Evolutionary conservation across 30 jellyfish, hydroid and myxozoan species (phyloP).

Genomic region (Cassiopea xamachana): DNA sequence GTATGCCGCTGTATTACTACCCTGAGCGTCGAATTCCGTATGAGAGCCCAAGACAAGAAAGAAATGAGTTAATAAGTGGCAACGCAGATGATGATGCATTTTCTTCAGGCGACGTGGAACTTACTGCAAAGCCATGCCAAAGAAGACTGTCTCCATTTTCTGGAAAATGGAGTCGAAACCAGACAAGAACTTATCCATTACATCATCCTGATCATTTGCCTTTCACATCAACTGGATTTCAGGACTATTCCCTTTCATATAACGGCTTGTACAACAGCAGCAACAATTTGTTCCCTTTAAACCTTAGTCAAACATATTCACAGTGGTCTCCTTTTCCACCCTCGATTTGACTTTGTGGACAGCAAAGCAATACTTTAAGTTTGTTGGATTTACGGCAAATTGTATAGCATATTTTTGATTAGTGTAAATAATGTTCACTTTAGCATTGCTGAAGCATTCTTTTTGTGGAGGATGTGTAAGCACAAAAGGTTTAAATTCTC

Average conservation of each 20-base stretch:
- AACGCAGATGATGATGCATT: not conserved
- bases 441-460: too few relatives aligned
- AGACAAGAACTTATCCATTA: constrained; percentile 5
- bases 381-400: too few relatives aligned
- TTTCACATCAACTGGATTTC: not conserved
- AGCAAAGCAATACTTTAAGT: not conserved
- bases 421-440: not conserved
- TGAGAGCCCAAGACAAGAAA: not conserved
- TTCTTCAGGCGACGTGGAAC: not conserved
- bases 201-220: constrained; percentile 38
- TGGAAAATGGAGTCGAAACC: not conserved
- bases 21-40: constrained; percentile 4
- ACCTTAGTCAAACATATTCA: not conserved
- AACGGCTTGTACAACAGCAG: not conserved
- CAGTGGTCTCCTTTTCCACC: constrained; percentile 9
- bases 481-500: too few relatives aligned
- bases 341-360: not conserved
- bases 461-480: too few relatives aligned
- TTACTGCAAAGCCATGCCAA: not conserved
- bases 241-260: not conserved
- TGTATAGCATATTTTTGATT: not conserved
- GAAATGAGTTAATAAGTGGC: not conserved
- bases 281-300: not conserved
- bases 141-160: constrained; percentile 5
- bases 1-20: not conserved